Base-by-base conservation (phyloP, 2,888 invertebrate genomes). In the Doris montereyensis region DNA sequence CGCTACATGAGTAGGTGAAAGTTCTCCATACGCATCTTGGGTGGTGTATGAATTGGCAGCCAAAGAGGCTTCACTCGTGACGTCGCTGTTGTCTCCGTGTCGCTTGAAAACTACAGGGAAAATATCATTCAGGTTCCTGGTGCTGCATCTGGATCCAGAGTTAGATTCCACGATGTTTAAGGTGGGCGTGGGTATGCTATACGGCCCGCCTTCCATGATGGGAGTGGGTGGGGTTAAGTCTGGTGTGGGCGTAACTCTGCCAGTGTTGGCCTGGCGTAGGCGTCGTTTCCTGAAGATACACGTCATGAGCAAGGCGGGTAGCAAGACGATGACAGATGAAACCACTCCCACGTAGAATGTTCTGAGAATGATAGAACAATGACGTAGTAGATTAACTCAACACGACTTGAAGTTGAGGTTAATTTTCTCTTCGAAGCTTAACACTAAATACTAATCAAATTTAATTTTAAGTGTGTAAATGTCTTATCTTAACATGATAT, bases 331-430 rank as follows among this genome's bases (percentile, higher is more conserved):
- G 26, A 81, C n/a, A 4, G 83, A 78, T 10, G 84, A 84, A 26
- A 83, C 80, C 4, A 84, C 68, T 0, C 86, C 86, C 10, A 86
- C 85, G 62, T 81, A 85, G 30, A 86, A 52, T 60, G 83, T 82
- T 60, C 84, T 83, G 77, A 75, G 62, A 62, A 13, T 62, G 24
- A 21, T 5, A 5, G n/a, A 13, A n/a, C 17, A 28, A 67, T n/a
- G 30, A 1, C 24, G 17, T 13, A n/a, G n/a, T n/a, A n/a, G n/a
- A n/a, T n/a, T n/a, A n/a, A n/a, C n/a, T n/a, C n/a, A n/a, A n/a
- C n/a, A n/a, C n/a, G n/a, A n/a, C n/a, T n/a, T n/a, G n/a, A n/a
- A n/a, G n/a, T n/a, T n/a, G n/a, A n/a, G n/a, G n/a, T n/a, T n/a
- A n/a, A n/a, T n/a, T n/a, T n/a, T n/a, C n/a, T n/a, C n/a, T n/a